Evolutionary conservation across 1,140 invertebrate species (phyloP).

Genomic region (Ruditapes philippinarum): DNA sequence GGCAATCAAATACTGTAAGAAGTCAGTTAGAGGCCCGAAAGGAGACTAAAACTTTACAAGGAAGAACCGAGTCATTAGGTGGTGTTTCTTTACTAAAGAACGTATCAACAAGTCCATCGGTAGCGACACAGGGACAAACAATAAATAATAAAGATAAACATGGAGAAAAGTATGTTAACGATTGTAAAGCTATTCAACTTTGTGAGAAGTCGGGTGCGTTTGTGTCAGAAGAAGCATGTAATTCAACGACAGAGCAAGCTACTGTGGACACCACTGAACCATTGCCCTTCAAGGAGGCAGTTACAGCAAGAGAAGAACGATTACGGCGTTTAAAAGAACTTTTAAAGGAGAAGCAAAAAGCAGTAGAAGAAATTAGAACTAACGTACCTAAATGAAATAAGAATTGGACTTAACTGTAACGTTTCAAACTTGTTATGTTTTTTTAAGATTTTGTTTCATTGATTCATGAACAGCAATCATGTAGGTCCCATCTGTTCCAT

Average conservation of each 20-base stretch:
- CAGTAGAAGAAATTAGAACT: constrained; percentile 48
- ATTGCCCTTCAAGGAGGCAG: constrained; percentile 26
- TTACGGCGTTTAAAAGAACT: constrained; percentile 52
- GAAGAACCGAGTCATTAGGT: too few species aligned
- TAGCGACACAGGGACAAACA: too few species aligned
- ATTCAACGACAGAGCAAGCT: not conserved
- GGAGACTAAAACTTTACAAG: too few species aligned
- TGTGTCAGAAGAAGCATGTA: not conserved
- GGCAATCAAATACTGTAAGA: too few species aligned
- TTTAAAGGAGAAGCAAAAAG: constrained; percentile 47
- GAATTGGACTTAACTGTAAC: too few species aligned
- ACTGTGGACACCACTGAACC: constrained; percentile 7
- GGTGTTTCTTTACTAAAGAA: too few species aligned
- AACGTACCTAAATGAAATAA: not conserved
- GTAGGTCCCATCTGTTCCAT: too few species aligned
- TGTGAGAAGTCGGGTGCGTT: not conserved
- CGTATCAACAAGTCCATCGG: too few species aligned
- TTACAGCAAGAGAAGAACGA: constrained; percentile 43
- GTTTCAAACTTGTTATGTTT: too few species aligned
- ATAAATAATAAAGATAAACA: not conserved
- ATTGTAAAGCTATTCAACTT: not conserved
- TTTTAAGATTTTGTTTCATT: too few species aligned
- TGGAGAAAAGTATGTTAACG: not conserved
- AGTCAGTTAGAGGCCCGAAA: too few species aligned
- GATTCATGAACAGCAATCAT: too few species aligned